A percentile compares a stretch with the other conserved stretches of the same genome.
Conservation (phyloP, 2,888 invertebrate species). For the Cryptus armator region DNA sequence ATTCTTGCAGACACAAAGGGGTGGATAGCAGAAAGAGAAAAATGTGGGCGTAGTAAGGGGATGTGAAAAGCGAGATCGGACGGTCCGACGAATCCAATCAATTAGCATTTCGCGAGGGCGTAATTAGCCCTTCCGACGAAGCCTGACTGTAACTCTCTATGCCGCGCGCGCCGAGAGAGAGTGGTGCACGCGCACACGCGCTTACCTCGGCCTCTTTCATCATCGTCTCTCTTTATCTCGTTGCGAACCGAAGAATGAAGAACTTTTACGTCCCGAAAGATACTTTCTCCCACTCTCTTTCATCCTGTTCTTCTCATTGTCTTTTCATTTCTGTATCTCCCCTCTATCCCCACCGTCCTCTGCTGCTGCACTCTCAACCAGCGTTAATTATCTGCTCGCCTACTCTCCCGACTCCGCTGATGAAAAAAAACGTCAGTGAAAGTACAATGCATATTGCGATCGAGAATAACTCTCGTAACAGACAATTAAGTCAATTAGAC, state of each 20-base stretch:
- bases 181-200: slow-evolving; percentile 3
- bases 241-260: slow-evolving; percentile 39
- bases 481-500: slow-evolving; percentile 31
- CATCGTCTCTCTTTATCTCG: background rate
- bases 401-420: background rate
- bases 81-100: slow-evolving; percentile 65
- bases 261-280: slow-evolving; percentile 45
- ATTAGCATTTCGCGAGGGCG: slow-evolving; percentile 59
- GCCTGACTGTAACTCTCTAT: slow-evolving; percentile 27
- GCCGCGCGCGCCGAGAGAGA: background rate
- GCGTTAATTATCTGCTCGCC: slow-evolving; percentile 37
- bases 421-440: slow-evolving; percentile 14
- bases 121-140: slow-evolving; percentile 56
- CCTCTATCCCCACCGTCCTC: background rate
- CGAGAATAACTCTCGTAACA: slow-evolving; percentile 5
- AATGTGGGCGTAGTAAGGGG: slow-evolving; percentile 1
- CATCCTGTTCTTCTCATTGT: slow-evolving; percentile 5
- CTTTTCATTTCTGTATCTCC: background rate
- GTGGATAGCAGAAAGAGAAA: background rate
- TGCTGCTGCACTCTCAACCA: background rate
- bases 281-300: slow-evolving; percentile 43
- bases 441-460: slow-evolving; percentile 30
- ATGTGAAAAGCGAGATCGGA: slow-evolving; percentile 55
- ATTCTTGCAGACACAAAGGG: slow-evolving; percentile 45
- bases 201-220: background rate